Percentiles rank a stretch among this genome's conserved stretches.
phyloP scores from a whole-genome alignment of 2,888 invertebrate species.

The Cephonodes hylas region DNA sequence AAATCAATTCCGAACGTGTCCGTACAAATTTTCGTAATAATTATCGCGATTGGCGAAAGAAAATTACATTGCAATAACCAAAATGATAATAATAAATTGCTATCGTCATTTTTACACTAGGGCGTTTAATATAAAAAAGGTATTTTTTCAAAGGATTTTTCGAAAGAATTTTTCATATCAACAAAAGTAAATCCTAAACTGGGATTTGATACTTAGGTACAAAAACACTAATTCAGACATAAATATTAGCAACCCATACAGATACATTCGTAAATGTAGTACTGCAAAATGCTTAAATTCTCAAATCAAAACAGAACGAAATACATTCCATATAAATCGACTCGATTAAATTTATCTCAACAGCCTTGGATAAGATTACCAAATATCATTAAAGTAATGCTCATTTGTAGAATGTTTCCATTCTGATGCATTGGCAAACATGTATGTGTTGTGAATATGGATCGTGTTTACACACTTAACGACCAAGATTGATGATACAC shows the following conservation, averaged over 20 bases:
- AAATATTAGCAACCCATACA: no score
- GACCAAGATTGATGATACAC: slow-evolving; percentile 1
- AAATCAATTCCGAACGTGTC: neutral
- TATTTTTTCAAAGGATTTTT: no score
- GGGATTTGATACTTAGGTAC: no score
- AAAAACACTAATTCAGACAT: no score
- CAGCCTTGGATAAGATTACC: neutral
- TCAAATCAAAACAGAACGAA: neutral
- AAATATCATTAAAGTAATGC: neutral
- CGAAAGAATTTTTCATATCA: no score
- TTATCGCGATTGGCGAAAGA: neutral
- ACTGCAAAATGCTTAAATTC: no score
- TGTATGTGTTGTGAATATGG: neutral
- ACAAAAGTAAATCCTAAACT: no score
- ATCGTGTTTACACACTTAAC: neutral
- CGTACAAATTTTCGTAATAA: neutral
- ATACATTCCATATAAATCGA: neutral
- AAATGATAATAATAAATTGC: no score
- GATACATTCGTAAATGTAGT: no score
- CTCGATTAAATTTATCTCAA: neutral
- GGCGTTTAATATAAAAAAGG: no score
- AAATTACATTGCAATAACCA: neutral
- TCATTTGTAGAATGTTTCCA: neutral
- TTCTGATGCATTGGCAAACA: neutral
- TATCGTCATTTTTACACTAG: no score